A percentile compares a stretch with the other conserved stretches of the same genome.
Conservation (phyloP, 2,888 invertebrate species). For the Thecophora atra region DNA sequence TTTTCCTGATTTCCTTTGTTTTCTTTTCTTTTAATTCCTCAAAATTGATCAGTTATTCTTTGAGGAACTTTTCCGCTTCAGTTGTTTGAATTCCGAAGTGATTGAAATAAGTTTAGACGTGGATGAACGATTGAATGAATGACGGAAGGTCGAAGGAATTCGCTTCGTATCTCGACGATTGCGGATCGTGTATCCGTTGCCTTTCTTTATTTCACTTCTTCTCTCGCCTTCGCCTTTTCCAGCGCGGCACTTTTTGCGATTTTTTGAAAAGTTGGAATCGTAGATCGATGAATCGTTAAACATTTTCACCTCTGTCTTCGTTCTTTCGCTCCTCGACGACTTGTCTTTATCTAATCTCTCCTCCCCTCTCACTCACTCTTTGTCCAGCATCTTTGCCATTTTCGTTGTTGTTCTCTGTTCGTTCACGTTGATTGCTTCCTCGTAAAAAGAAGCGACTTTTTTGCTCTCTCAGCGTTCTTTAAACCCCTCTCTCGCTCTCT, state of each 20-base stretch:
- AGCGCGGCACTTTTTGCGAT: no score
- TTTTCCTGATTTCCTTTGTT: no score
- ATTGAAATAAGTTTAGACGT: no score
- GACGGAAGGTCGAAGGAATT: no score
- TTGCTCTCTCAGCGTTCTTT: background rate
- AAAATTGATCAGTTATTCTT: no score
- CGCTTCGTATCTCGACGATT: background rate
- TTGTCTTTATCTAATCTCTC: background rate
- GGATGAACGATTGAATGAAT: no score
- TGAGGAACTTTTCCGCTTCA: no score
- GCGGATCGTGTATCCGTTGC: background rate
- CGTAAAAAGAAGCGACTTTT: constrained; percentile 1
- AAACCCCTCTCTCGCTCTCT: background rate
- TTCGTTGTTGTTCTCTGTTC: background rate
- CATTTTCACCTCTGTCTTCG: background rate
- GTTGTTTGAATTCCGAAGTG: no score
- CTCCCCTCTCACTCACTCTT: background rate
- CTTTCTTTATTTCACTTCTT: no score
- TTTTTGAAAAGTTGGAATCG: background rate
- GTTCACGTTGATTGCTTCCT: constrained; percentile 1
- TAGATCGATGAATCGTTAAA: constrained; percentile 21
- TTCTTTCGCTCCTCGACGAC: background rate
- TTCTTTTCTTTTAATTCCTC: no score
- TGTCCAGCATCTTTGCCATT: background rate
- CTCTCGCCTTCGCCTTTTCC: background rate